Evolutionary conservation across 1,140 invertebrate genomes (phyloP), one percentile per base, ranked within the genome.

Genomic region (Acromyrmex heyeri): DNA sequence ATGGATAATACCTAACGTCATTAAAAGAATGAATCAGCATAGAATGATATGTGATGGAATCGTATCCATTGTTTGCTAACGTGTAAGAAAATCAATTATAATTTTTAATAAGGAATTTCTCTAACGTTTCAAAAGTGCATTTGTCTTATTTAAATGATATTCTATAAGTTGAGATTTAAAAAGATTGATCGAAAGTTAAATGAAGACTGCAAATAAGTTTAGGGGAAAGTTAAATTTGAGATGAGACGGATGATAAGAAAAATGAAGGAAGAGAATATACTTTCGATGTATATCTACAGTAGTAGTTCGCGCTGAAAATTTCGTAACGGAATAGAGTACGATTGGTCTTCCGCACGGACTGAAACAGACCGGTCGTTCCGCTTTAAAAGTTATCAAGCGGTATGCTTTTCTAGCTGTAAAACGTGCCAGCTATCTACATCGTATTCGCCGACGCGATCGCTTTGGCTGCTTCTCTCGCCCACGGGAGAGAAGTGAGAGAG

Each of bases 341-440:
- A 82, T 50, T 53, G 44, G 55, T 48, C 67, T 55, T 34, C n/a
- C 30, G 34, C 50, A 18, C 34, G 55, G 48, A 34, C 34, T 50
- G 67, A 69, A 61, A 73, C 48, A 34, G 64, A 78, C 64, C 44
- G 67, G 34, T 61, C 53, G 76, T 78, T 86, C 85, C 61, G 76
- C 76, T 86, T 86, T 81, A 86, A 86, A 86, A 86, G 75, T 81
- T 86, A 86, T 86, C 85, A 61, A 86, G 75, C 85, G 62, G 50
- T 81, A 59, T 24, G 75, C 62, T 86, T 78, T 65, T 50, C 62
- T 79, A 86, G 85, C 85, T 86, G 76, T 86, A 86, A 86, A 86
- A 78, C 76, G 85, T 75, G 79, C 79, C 79, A 83, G 38, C 69
- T 83, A 83, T 86, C 85, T 82, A 69, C 38, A 64, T 86, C 62